These are phyloP conservation scores for Brachionichthys hirsutus DNA, from an alignment of 2,113 vertebrate genomes.

Conservation along the genomic window DNA sequence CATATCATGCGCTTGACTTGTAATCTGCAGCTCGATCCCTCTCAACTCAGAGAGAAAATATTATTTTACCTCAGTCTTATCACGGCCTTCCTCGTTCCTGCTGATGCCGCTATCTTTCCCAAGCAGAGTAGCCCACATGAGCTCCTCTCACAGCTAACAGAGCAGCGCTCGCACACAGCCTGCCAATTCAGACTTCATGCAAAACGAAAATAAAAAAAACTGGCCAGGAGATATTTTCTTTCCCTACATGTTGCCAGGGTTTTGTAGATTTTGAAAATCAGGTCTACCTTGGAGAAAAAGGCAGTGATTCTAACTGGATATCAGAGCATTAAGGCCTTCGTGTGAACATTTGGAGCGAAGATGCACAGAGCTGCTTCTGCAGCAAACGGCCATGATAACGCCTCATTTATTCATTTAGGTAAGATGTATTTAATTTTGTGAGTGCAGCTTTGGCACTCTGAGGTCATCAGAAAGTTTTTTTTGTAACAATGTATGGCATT, in stretches of 20 bases:
- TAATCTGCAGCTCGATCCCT: slow-evolving; percentile 21
- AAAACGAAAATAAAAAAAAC: slow-evolving; percentile 8
- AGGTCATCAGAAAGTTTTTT: slow-evolving; percentile 13
- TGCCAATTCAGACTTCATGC: slow-evolving; percentile 37
- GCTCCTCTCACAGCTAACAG: slow-evolving; percentile 43
- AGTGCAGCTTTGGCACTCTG: slow-evolving; percentile 11
- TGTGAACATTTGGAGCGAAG: slow-evolving; percentile 20
- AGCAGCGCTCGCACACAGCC: slow-evolving; percentile 31
- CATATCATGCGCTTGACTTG: slow-evolving; percentile 19
- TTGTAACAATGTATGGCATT: background rate
- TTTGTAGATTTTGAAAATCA: slow-evolving; percentile 19
- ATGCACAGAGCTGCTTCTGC: slow-evolving; percentile 2
- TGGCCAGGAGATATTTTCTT: slow-evolving; percentile 39
- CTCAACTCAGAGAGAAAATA: slow-evolving; percentile 16
- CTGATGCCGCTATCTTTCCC: slow-evolving; percentile 31
- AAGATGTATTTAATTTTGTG: slow-evolving; percentile 3
- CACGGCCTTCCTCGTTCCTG: slow-evolving; percentile 38
- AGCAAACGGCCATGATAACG: slow-evolving; percentile 30
- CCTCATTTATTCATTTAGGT: slow-evolving; percentile 2
- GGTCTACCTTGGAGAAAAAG: slow-evolving; percentile 22
- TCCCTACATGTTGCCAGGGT: slow-evolving; percentile 23
- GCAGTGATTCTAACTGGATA: slow-evolving; percentile 16
- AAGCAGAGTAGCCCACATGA: slow-evolving; percentile 1
- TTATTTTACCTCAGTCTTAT: slow-evolving; percentile 38
- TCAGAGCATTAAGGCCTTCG: slow-evolving; percentile 9